phyloP scores from a whole-genome alignment of 2,113 vertebrate species.

The Hypanus sabinus region DNA sequence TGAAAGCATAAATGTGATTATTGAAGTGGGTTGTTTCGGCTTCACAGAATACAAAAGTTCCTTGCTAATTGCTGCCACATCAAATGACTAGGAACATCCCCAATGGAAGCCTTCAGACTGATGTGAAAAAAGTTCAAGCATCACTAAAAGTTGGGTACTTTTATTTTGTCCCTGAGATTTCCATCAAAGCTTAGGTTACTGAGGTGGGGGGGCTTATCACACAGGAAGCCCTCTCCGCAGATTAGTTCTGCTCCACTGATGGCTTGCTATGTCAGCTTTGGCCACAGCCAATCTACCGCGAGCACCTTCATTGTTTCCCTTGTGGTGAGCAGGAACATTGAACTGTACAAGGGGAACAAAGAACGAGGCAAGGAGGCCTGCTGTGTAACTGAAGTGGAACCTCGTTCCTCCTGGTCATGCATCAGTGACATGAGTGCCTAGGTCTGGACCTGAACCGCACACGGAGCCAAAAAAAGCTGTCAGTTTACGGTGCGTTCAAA shows the following conservation, averaged over 20 bases:
- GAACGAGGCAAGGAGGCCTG: constrained; percentile 45
- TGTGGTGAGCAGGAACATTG: constrained; percentile 57
- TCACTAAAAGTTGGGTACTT: constrained; percentile 52
- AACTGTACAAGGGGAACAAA: constrained; percentile 50
- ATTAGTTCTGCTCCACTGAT: constrained; percentile 76
- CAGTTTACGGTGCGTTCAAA: constrained; percentile 66
- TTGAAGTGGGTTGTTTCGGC: constrained; percentile 67
- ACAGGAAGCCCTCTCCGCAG: constrained; percentile 65
- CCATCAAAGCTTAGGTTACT: constrained; percentile 64
- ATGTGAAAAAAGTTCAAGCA: constrained; percentile 58
- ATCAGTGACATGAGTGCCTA: constrained; percentile 63
- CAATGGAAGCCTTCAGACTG: constrained; percentile 60
- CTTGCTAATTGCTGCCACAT: constrained; percentile 80
- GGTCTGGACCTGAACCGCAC: constrained; percentile 50
- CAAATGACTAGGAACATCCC: constrained; percentile 69
- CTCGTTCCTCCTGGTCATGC: constrained; percentile 60
- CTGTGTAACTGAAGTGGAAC: constrained; percentile 59
- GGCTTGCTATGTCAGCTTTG: constrained; percentile 64
- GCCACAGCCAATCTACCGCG: constrained; percentile 63
- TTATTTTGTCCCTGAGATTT: constrained; percentile 48
- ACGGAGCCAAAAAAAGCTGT: constrained; percentile 61
- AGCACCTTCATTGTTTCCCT: constrained; percentile 62
- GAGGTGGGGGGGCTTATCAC: constrained; percentile 51
- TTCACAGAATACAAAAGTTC: constrained; percentile 67
- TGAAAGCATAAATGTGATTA: constrained; percentile 68